Evolutionary conservation across 2,888 invertebrate genomes (phyloP), one percentile per base, ranked within the genome.

Genomic region (Heterodera filipjevi): DNA sequence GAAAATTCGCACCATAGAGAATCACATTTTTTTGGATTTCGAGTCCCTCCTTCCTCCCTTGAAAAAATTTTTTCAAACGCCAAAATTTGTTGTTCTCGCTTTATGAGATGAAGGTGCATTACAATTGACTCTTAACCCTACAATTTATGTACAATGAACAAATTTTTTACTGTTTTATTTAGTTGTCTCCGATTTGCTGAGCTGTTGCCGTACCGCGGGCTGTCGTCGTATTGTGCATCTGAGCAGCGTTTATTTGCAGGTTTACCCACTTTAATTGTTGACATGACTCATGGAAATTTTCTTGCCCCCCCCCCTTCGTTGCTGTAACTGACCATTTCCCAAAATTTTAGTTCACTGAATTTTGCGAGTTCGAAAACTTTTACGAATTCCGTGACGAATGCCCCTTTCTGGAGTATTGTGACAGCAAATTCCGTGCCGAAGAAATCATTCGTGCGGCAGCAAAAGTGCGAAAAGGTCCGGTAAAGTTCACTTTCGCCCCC

Each of bases 381-480:
- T 59, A 66, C n/a, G 78, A 79, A 16, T 86, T 76, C 82, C 27
- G 76, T 10, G 32, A 30, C 1, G 78, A 80, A 3, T 71, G 59
- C 59, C 82, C 82, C 10, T 79, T 84, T 64, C 77, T 82, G 79
- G 83, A 81, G 35, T 87, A 87, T 71, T 87, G 85, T 76, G 75
- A 75, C 5, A 84, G 83, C 70, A 86, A 85, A 72, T 76, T 73
- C 44, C 81, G 79, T 32, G 86, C 85, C 33, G 87, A 87, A 64
- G 74, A 79, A 32, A 75, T 82, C 19, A 76, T 86, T 79, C 71
- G 46, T n/a, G 10, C 39, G 16, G 32, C 71, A n/a, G 39, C 66
- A 5, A 22, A 39, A 39, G 39, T 39, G 39, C 12, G 39, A 39
- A 12, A 30, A 71, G 71, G 71, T 71, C 49, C 49, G 3, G n/a